Conservation (phyloP, 2,888 invertebrate genomes). For the Caenorhabditis sinica region DNA sequence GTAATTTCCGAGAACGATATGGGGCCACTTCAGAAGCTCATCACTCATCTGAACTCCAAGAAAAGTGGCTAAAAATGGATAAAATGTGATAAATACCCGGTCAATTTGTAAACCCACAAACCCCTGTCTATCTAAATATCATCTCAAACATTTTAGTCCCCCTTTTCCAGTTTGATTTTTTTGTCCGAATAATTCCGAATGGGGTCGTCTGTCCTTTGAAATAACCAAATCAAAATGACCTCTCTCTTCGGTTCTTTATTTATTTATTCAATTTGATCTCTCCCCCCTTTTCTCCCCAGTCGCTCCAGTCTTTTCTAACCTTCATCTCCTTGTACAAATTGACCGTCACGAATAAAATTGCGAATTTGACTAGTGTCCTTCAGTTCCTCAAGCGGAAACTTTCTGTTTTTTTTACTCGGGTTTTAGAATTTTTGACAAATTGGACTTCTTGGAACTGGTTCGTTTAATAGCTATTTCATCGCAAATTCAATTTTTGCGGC, state of each 20-base stretch:
- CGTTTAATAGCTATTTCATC: too few species aligned
- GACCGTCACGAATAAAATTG: conserved; percentile 51
- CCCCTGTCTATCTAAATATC: background rate
- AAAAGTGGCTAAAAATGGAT: conserved; percentile 25
- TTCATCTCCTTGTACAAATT: conserved; percentile 40
- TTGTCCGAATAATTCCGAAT: background rate
- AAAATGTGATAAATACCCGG: background rate
- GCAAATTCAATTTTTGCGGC: too few species aligned
- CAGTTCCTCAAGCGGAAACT: conserved; percentile 13
- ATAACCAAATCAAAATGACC: conserved; percentile 16
- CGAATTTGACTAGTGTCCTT: conserved; percentile 26
- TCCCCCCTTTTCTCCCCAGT: background rate
- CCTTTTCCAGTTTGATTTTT: background rate
- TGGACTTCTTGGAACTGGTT: too few species aligned
- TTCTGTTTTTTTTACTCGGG: background rate
- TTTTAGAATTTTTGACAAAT: conserved; percentile 4
- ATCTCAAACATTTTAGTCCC: background rate
- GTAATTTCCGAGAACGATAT: conserved; percentile 41
- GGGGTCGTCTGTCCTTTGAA: background rate
- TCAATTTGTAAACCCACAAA: background rate
- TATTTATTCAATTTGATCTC: conserved; percentile 23
- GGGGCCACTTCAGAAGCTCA: conserved; percentile 24
- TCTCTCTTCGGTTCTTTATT: background rate
- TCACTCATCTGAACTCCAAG: conserved; percentile 34
- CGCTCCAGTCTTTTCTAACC: conserved; percentile 7